phyloP scores from a whole-genome alignment of 1,140 invertebrate genomes.

The Halictus rubicundus region DNA sequence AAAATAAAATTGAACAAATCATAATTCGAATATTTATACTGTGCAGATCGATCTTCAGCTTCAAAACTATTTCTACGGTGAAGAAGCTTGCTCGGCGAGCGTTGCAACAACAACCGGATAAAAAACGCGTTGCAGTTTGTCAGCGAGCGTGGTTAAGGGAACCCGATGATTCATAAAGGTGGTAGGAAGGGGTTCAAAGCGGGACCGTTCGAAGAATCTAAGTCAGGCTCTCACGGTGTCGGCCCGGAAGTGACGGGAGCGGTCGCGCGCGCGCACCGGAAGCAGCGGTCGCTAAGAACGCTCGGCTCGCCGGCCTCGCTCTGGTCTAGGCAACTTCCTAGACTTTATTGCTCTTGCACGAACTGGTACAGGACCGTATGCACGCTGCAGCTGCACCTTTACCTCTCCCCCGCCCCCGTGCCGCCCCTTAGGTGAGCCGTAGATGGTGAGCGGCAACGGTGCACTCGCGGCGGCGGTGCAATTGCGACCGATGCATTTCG shows the following conservation, averaged over 20 bases:
- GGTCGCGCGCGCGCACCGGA: slow-evolving; percentile 37
- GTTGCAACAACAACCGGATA: too few species aligned
- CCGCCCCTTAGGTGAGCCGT: slow-evolving; percentile 5
- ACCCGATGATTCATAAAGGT: not conserved
- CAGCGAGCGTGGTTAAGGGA: not conserved
- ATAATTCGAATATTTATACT: too few species aligned
- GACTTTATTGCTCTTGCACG: slow-evolving; percentile 54
- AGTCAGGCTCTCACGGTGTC: slow-evolving; percentile 41
- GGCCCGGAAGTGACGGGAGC: slow-evolving; percentile 42
- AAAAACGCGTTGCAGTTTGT: too few species aligned
- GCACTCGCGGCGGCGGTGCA: slow-evolving; percentile 17
- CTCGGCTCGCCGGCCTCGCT: slow-evolving; percentile 30
- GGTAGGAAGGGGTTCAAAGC: not conserved
- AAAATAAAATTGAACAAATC: too few species aligned
- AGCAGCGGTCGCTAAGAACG: slow-evolving; percentile 49
- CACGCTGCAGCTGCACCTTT: slow-evolving; percentile 49
- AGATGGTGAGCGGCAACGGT: slow-evolving; percentile 14
- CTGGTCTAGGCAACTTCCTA: slow-evolving; percentile 51
- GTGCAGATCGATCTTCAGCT: too few species aligned
- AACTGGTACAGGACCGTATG: slow-evolving; percentile 40
- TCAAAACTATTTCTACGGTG: too few species aligned
- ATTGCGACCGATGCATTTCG: slow-evolving; percentile 49
- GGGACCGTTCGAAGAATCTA: not conserved
- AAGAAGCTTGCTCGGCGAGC: too few species aligned
- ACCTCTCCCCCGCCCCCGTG: not conserved